Base-by-base conservation (phyloP, 2,113 vertebrate genomes). In the Catharus fuscescens region DNA sequence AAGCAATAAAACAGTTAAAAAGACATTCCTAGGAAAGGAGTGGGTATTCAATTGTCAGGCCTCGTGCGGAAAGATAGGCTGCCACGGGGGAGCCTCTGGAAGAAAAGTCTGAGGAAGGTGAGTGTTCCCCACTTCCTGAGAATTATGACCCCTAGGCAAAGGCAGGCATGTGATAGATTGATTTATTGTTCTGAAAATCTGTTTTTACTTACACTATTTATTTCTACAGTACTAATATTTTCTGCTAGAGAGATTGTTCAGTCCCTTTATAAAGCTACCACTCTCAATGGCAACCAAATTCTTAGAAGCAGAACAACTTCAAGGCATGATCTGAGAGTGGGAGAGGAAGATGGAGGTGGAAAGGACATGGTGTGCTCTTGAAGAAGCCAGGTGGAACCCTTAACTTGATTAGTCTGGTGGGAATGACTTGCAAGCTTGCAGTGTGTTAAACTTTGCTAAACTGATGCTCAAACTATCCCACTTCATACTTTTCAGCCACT, bases 181-280 rank as follows among this genome's bases (percentile, higher is more conserved):
- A 86, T 87, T 81, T 74, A 74, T 81, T 91, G 28, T 83, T 91
- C 44, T 54, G 24, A 83, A 80, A 65, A 83, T 88, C 80, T 88
- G 77, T 50, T 92, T 95, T 59, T 54, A 78, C 29, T 93, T 78
- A 59, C 83, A 78, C 20, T 73, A 21, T 65, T 90, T 69, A 47
- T 28, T 61, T 85, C 56, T 76, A 56, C 1, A 7, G 10, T 54
- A 70, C 50, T 53, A 70, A 70, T 29, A 50, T 24, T 67, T 89
- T 81, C 34, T 71, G 53, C 59, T 71, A 36, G 26, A 67, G 28
- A 78, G 36, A 29, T 17, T 80, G 29, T 60, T 76, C 0, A 0
- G 44, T 76, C 18, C 8, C 25, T 50, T 82, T 57, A 48, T 17
- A 56, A 38, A 57, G 14, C 10, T n/a, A 47, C 32, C 60, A 24